Conservation (phyloP, 2,888 invertebrate genomes). For the Eilema griseolum region DNA sequence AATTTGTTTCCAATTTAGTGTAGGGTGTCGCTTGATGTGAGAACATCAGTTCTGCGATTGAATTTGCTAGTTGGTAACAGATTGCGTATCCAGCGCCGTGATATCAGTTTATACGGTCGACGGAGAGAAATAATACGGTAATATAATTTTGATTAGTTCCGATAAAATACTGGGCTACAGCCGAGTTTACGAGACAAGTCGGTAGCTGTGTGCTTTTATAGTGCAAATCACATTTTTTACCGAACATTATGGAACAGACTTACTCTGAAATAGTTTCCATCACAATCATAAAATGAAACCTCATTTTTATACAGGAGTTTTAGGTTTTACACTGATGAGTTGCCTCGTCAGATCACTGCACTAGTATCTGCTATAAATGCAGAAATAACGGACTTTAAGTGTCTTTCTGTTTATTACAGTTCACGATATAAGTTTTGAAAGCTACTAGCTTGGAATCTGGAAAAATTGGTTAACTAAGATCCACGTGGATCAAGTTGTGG, state of each 20-base stretch:
- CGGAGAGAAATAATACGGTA: conserved; percentile 60
- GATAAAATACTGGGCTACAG: conserved; percentile 54
- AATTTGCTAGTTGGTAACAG: background rate
- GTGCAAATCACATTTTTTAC: conserved; percentile 14
- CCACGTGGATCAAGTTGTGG: background rate
- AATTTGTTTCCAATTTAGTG: background rate
- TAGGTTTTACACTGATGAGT: conserved; percentile 5
- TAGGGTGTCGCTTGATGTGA: background rate
- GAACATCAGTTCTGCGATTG: background rate
- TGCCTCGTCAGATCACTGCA: background rate
- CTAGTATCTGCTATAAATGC: background rate
- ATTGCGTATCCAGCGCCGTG: conserved; percentile 51
- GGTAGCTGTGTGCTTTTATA: conserved; percentile 7
- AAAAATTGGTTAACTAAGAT: background rate
- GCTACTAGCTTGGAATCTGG: background rate
- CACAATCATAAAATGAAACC: conserved; percentile 4
- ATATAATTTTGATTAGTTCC: conserved; percentile 67
- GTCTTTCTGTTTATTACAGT: background rate
- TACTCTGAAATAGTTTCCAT: conserved; percentile 12
- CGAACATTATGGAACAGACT: conserved; percentile 10
- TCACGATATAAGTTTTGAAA: background rate
- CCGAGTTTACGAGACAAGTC: conserved; percentile 39
- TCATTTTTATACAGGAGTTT: conserved; percentile 1
- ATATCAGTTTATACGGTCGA: conserved; percentile 63
- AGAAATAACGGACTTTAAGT: background rate